Evolutionary conservation across 2,797 vertebrate species (phyloP).

Genomic region (Cryptoprocta ferox): DNA sequence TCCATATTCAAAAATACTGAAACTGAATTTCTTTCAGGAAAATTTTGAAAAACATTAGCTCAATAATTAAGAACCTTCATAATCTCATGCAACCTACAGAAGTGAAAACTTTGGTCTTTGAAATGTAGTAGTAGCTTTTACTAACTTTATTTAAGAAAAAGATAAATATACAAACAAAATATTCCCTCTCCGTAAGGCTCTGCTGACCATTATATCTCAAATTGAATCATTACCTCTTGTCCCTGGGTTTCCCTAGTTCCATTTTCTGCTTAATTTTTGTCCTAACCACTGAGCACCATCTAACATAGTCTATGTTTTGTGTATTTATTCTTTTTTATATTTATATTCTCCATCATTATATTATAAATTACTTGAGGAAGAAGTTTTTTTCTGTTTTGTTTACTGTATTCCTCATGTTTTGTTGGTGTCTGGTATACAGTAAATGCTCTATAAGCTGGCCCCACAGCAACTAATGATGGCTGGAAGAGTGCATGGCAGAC

Average conservation of each 20-base stretch:
- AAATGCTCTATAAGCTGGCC: background rate
- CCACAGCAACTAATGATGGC: no score
- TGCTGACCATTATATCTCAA: background rate
- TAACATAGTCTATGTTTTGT: background rate
- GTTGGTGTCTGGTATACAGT: background rate
- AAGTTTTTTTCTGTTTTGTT: background rate
- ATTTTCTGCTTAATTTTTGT: background rate
- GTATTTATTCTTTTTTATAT: background rate
- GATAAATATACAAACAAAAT: background rate
- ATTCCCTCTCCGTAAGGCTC: no score
- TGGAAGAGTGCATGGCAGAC: no score
- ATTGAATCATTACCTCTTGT: background rate
- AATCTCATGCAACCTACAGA: background rate
- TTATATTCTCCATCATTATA: background rate
- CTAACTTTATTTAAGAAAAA: background rate
- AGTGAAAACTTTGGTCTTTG: background rate
- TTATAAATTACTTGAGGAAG: background rate
- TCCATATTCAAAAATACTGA: background rate
- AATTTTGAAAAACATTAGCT: constrained; percentile 3
- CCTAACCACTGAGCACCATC: background rate
- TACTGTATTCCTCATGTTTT: background rate
- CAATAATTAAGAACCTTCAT: background rate
- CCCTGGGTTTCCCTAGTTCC: background rate
- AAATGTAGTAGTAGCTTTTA: background rate
- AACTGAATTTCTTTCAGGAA: background rate